Evolutionary conservation across 1,140 invertebrate genomes (phyloP), one percentile per base, ranked within the genome.

Genomic region (Drosophila gunungcola): DNA sequence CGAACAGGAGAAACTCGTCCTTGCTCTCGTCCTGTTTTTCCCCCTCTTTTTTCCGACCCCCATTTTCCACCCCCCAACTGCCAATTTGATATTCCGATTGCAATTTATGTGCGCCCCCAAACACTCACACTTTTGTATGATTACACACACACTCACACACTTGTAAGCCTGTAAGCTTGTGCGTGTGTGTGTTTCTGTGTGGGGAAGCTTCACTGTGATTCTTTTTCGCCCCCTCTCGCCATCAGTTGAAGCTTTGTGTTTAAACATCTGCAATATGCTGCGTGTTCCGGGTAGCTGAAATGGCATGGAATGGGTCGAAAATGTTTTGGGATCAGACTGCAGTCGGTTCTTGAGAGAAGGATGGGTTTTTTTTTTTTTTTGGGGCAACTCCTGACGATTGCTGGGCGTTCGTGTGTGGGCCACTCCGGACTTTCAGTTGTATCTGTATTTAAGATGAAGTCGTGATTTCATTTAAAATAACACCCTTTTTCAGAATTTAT

Each of bases 81-180:
- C 84, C 84, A 89, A 90, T 89, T 89, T 89, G 80, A 89, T 89
- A 89, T 89, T 89, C 84, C 84, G 84, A 89, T 89, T 89, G 84
- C 84, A 89, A 84, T 89, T 89, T 89, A 89, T 89, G 84, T 80
- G 64, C 77, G 52, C 64, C 58, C 74, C 34, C 45, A n/a, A 10
- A 42, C 49, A 46, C 60, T 57, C 39, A 55, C 45, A n/a, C 61
- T 10, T 11, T 32, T 10, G 16, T 41, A 41, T 41, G 39, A 41
- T n/a, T n/a, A 36, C 57, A 61, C 16, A 51, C n/a, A 27, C 13
- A 41, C 11, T 52, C 41, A 21, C 21, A 36, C 43, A 43, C 34
- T 49, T 32, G 46, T 61, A 78, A 61, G 62, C 72, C 38, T 21
- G 16, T 21, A 21, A 21, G 67, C 65, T 69, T 77, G 48, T 45